Conservation (phyloP, 2,888 invertebrate species). For the Drosophila koepferae region DNA sequence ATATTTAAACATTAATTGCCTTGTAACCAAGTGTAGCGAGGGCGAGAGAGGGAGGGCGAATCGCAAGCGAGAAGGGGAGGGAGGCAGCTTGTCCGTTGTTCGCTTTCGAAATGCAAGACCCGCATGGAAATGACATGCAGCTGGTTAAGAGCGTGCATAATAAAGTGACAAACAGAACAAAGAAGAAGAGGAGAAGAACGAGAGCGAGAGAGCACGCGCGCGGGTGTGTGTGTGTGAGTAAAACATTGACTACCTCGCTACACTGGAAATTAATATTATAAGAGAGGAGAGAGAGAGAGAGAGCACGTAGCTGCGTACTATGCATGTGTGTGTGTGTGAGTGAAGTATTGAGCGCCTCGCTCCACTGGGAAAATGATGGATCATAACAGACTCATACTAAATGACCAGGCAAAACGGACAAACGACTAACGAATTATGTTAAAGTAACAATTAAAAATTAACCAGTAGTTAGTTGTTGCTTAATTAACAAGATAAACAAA, state of each 20-base stretch:
- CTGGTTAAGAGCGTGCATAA: constrained; percentile 66
- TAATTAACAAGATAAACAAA: constrained; percentile 73
- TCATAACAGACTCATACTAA: constrained; percentile 27
- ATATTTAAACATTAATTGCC: constrained; percentile 67
- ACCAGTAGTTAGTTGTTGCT: constrained; percentile 65
- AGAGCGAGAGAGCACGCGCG: background rate
- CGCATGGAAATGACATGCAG: constrained; percentile 61
- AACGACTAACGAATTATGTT: constrained; percentile 52
- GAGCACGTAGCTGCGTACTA: background rate
- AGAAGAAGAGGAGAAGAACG: constrained; percentile 8
- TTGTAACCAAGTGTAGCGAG: constrained; percentile 30
- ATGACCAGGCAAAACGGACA: constrained; percentile 37
- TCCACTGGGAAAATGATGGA: constrained; percentile 18
- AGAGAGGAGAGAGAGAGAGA: constrained; percentile 7
- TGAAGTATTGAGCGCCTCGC: constrained; percentile 2
- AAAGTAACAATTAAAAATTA: constrained; percentile 73
- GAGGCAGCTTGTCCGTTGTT: constrained; percentile 19
- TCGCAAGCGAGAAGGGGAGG: constrained; percentile 11
- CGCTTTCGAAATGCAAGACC: constrained; percentile 62
- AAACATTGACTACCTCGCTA: background rate
- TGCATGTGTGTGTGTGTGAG: constrained; percentile 1
- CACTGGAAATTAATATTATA: background rate
- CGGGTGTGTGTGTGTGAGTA: background rate
- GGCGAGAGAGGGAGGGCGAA: background rate
- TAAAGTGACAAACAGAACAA: constrained; percentile 53